Conservation (phyloP, 2,797 vertebrate genomes). For the Octomys mimax region DNA sequence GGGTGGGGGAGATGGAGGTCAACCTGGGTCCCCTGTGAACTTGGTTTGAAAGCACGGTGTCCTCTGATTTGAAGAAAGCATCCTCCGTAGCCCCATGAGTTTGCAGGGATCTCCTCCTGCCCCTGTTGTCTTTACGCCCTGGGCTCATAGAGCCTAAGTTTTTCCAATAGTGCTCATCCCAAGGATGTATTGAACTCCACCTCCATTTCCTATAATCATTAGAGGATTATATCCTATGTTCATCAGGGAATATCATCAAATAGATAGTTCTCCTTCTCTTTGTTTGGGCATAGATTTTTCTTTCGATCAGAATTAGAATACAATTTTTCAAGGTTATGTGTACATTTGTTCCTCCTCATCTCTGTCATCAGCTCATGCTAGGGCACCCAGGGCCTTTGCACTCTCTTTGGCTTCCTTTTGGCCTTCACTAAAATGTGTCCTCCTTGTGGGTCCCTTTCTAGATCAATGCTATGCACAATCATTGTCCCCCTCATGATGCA, state of each 20-base stretch:
- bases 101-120: too few relatives aligned
- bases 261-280: background rate
- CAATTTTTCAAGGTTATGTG: background rate
- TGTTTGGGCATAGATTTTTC: background rate
- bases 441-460: background rate
- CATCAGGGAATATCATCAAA: background rate
- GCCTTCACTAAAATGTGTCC: background rate
- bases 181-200: too few relatives aligned
- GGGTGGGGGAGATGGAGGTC: background rate
- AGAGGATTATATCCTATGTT: background rate
- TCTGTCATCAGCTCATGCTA: background rate
- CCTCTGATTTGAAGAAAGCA: background rate
- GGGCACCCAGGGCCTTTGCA: background rate
- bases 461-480: background rate
- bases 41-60: fast-evolving
- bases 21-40: fast-evolving
- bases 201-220: background rate
- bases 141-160: background rate
- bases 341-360: background rate
- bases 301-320: background rate
- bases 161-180: background rate
- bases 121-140: background rate
- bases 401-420: background rate
- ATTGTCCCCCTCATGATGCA: background rate
- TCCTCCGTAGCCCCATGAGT: fast-evolving